Evolutionary conservation across 92 coral and sea anemone species (phyloP).

Genomic region (Umimayanthus kanabou): DNA sequence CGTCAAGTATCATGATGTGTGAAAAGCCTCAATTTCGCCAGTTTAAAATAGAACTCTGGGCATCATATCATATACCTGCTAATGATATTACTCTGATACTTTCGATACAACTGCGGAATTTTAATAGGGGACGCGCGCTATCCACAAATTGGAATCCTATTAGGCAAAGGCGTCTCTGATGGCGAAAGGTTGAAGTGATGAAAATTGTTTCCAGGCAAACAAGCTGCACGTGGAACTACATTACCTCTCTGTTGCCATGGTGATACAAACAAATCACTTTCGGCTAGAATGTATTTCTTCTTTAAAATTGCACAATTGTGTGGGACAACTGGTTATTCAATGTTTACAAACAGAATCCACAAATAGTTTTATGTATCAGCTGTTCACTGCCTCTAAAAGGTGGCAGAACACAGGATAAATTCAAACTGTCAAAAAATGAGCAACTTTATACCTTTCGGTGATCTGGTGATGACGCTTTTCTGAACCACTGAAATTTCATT

Average conservation of each 20-base stretch:
- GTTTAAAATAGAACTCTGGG: background rate
- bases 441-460: too few species aligned
- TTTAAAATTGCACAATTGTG: too few species aligned
- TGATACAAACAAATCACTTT: background rate
- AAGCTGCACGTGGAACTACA: background rate
- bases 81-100: background rate
- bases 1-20: too few species aligned
- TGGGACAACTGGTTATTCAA: too few species aligned
- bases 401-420: too few species aligned
- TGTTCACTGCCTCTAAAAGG: too few species aligned
- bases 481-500: too few species aligned
- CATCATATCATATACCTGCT: background rate
- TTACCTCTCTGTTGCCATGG: background rate
- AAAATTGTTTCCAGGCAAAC: background rate
- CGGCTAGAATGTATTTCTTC: background rate
- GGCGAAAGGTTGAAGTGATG: background rate
- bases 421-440: too few species aligned
- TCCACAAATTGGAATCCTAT: background rate
- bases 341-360: too few species aligned
- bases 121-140: background rate
- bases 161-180: background rate
- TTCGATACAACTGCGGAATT: background rate
- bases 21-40: background rate
- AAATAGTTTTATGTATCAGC: too few species aligned
- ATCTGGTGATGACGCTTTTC: too few species aligned